A percentile compares a stretch with the other conserved stretches of the same genome.
phyloP scores from a whole-genome alignment of 2,888 invertebrate genomes.

The Gryllus longicercus region DNA sequence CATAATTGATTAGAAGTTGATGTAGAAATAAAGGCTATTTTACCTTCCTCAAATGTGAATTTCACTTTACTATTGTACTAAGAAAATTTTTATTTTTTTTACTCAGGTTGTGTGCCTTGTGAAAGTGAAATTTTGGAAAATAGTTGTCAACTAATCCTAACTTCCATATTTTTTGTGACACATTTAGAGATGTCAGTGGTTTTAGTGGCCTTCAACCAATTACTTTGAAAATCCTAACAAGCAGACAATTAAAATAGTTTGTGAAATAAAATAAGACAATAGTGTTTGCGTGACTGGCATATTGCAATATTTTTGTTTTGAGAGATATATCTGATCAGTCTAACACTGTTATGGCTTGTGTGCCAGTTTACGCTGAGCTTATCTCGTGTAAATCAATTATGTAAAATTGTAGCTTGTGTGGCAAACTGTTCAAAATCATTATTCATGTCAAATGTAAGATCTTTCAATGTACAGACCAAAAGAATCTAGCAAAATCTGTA shows the following conservation, averaged over 20 bases:
- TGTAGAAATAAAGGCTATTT: neutral
- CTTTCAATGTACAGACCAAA: neutral
- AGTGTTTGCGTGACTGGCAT: neutral
- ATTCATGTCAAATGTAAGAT: neutral
- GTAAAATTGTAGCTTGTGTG: neutral
- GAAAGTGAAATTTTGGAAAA: neutral
- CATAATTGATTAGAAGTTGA: neutral
- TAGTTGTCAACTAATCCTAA: neutral
- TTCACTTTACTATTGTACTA: neutral
- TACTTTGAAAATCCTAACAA: neutral
- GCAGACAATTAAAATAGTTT: neutral
- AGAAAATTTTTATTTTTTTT: neutral
- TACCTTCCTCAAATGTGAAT: neutral
- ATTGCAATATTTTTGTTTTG: neutral
- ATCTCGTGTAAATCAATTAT: neutral
- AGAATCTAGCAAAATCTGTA: neutral
- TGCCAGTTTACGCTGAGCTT: neutral
- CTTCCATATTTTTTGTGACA: neutral
- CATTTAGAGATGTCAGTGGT: neutral
- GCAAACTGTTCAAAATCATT: neutral
- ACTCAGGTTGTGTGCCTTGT: slow-evolving; percentile 17
- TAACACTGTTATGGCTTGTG: neutral
- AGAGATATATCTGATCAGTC: neutral
- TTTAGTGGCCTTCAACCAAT: neutral
- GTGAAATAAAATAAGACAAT: neutral